phyloP scores from a whole-genome alignment of 2,113 vertebrate species.

The Philantomba maxwellii region DNA sequence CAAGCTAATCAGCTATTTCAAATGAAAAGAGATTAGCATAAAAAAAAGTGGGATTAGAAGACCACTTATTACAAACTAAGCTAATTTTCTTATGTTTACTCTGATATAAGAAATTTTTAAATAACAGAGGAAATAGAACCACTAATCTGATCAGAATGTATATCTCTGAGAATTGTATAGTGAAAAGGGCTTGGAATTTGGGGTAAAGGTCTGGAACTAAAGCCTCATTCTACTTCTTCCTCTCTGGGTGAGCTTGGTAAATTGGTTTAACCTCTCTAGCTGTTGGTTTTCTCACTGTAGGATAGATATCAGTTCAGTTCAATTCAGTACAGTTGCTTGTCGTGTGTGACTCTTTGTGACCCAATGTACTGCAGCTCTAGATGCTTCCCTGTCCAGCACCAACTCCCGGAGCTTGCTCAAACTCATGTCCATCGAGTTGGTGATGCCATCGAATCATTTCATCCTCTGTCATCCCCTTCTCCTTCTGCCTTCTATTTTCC shows the following conservation, averaged over 20 bases:
- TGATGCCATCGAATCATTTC: background rate
- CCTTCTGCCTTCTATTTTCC: background rate
- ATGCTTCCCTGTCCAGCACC: background rate
- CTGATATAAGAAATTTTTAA: background rate
- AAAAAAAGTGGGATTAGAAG: background rate
- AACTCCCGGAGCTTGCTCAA: background rate
- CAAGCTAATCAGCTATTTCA: background rate
- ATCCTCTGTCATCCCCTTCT: background rate
- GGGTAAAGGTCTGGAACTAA: background rate
- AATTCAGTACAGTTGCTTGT: background rate
- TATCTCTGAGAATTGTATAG: background rate
- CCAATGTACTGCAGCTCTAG: background rate
- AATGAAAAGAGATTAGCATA: background rate
- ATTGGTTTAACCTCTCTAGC: background rate
- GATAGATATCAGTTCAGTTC: background rate
- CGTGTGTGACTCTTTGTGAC: background rate
- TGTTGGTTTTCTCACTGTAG: background rate
- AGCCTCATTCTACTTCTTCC: background rate
- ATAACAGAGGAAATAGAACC: background rate
- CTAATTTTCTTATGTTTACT: background rate
- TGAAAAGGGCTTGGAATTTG: background rate
- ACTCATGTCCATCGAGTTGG: background rate
- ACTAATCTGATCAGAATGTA: background rate
- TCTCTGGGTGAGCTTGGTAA: background rate
- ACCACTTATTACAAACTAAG: background rate